These are phyloP conservation scores for Meta bourneti DNA, from an alignment of 2,888 invertebrate genomes.

Conservation along the genomic window DNA sequence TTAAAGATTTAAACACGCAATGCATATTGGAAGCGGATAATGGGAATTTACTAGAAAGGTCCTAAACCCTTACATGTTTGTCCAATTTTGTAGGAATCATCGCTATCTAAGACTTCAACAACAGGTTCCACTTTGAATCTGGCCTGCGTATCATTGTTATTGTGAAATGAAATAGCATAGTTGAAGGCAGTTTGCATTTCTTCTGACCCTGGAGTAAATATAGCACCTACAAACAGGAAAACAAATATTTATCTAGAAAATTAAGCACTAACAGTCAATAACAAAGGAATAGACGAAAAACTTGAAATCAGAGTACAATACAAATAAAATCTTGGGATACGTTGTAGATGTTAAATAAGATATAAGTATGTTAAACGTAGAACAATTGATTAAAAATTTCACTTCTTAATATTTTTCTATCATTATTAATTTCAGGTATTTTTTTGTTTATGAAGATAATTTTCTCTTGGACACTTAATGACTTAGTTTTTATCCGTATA, in stretches of 20 bases:
- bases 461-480: too few relatives aligned
- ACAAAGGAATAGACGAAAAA: not conserved
- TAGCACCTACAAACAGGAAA: slow-evolving; percentile 86
- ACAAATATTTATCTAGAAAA: not conserved
- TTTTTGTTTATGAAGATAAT: too few relatives aligned
- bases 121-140: slow-evolving; percentile 92
- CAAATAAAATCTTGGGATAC: not conserved
- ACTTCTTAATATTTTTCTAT: too few relatives aligned
- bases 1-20: too few relatives aligned
- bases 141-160: slow-evolving; percentile 90
- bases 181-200: slow-evolving; percentile 95
- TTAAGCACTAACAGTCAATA: not conserved
- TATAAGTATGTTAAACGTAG: too few relatives aligned
- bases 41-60: not conserved
- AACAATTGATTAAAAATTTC: too few relatives aligned
- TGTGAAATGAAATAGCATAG: slow-evolving; percentile 89
- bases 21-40: not conserved
- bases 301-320: not conserved
- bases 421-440: too few relatives aligned
- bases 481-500: too few relatives aligned
- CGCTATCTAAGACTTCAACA: slow-evolving; percentile 94
- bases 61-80: slow-evolving; percentile 88
- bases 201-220: slow-evolving; percentile 94
- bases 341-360: too few relatives aligned
- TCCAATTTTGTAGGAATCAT: slow-evolving; percentile 95